These are phyloP conservation scores for Raphicerus campestris DNA, from an alignment of 2,113 vertebrate species.

Conservation along the genomic window DNA sequence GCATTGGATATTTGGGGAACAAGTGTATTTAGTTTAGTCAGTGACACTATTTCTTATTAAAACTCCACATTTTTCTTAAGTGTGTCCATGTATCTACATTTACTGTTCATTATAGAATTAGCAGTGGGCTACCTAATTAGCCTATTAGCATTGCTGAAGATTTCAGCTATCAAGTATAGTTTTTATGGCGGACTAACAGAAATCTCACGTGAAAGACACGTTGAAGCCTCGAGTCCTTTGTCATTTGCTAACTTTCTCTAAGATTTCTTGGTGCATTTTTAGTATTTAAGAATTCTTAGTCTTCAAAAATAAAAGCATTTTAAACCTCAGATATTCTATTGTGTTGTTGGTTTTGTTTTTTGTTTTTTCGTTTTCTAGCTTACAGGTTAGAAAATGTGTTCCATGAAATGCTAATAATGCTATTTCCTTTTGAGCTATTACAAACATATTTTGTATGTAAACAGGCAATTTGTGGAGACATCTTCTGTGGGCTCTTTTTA, in stretches of 20 bases:
- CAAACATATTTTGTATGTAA: slow-evolving; percentile 3
- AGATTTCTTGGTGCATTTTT: neutral
- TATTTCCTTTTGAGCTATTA: slow-evolving; percentile 4
- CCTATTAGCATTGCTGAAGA: neutral
- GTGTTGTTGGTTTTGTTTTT: neutral
- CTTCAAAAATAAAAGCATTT: slow-evolving; percentile 48
- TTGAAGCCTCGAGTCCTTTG: neutral
- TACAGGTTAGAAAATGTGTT: slow-evolving; percentile 14
- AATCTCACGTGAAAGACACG: neutral
- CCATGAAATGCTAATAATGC: slow-evolving; percentile 2
- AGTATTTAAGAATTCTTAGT: neutral
- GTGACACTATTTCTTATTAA: neutral
- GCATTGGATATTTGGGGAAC: slow-evolving; percentile 4
- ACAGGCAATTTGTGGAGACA: neutral
- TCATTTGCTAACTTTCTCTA: neutral
- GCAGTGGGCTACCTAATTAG: neutral
- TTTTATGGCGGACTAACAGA: neutral
- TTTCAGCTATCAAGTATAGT: neutral
- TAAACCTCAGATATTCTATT: neutral
- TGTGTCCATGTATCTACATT: neutral
- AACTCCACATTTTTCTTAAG: neutral
- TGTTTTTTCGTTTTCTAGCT: neutral
- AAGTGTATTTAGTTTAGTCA: slow-evolving; percentile 17
- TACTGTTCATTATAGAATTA: neutral
- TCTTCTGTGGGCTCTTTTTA: neutral